Evolutionary conservation across 2,888 invertebrate species (phyloP).

Genomic region (Thymelicus lineola): DNA sequence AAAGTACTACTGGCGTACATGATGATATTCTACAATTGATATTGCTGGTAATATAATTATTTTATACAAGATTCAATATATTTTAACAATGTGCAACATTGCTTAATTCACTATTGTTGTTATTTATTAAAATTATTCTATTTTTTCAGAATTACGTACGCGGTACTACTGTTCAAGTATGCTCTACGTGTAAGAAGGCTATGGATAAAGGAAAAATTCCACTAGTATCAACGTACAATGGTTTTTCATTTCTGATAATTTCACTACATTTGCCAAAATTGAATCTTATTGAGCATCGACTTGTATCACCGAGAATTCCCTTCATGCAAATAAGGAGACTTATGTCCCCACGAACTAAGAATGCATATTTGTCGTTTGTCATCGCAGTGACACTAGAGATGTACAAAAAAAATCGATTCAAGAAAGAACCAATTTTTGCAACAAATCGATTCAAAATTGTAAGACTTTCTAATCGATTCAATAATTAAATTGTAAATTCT

Average conservation of each 20-base stretch:
- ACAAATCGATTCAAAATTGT: no score
- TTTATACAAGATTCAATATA: not conserved
- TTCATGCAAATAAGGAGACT: conserved; percentile 53
- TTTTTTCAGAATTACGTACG: conserved; percentile 45
- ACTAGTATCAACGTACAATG: conserved; percentile 42
- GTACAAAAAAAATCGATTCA: no score
- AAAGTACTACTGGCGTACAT: conserved; percentile 45
- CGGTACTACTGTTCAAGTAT: conserved; percentile 44
- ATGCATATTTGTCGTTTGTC: no score
- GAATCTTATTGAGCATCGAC: conserved; percentile 45
- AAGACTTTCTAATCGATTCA: no score
- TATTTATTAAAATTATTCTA: conserved; percentile 30
- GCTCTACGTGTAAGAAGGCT: conserved; percentile 45
- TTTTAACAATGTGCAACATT: not conserved
- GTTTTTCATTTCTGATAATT: conserved; percentile 49
- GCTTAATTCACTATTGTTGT: conserved; percentile 31
- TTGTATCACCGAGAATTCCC: conserved; percentile 50
- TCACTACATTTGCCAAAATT: conserved; percentile 48
- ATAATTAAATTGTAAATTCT: no score
- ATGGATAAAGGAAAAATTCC: conserved; percentile 14
- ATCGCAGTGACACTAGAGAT: no score
- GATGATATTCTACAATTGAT: conserved; percentile 45
- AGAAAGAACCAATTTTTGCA: no score
- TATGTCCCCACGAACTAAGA: no score
- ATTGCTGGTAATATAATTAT: conserved; percentile 42